Base-by-base conservation (phyloP, 2,797 vertebrate genomes). In the Artibeus lituratus region DNA sequence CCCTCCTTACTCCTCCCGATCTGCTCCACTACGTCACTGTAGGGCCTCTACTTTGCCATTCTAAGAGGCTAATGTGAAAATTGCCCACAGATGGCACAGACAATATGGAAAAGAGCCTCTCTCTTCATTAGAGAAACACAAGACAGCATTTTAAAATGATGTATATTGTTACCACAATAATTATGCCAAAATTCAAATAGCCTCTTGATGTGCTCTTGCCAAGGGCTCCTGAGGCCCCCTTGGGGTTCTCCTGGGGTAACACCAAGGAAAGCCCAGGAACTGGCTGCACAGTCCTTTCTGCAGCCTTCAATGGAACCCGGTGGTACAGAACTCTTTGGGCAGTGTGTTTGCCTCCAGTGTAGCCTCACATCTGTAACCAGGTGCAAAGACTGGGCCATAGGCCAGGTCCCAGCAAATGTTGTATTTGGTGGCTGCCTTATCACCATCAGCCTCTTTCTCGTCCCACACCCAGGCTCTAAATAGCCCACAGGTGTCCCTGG, bases 21-120 rank as follows among this genome's bases (percentile, higher is more conserved):
- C 55, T 53, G 81, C 19, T 0, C 62, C 74, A 5, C 86, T 6
- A 11, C 29, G 70, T 93, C 85, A 49, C 73, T 87, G 76, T 76
- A 37, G n/a, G 3, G 88, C 7, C 88, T 90, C 94, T 5, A 91
- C n/a, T 5, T 74, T 94, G 65, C 85, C 57, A 62, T 85, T 94
- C 80, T 1, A 72, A 93, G 96, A 22, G 51, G 94, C 29, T 93
- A 96, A 89, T 80, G 53, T 22, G 94, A 94, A 62, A 97, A 96
- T 94, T 96, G 87, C 87, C 87, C 97, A 80, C 98, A 98, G 97
- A 95, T 98, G 97, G 97, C 94, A 96, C 0, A 65, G 84, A 90
- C 98, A 98, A 95, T 97, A 69, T 96, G 98, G 97, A 96, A 97
- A 98, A 98, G 98, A 97, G 96, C 95, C 96, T 97, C 92, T 97